Percentiles rank a stretch among this genome's conserved stretches.
Conservation (phyloP, 2,113 vertebrate species). For the Nanorana parkeri region DNA sequence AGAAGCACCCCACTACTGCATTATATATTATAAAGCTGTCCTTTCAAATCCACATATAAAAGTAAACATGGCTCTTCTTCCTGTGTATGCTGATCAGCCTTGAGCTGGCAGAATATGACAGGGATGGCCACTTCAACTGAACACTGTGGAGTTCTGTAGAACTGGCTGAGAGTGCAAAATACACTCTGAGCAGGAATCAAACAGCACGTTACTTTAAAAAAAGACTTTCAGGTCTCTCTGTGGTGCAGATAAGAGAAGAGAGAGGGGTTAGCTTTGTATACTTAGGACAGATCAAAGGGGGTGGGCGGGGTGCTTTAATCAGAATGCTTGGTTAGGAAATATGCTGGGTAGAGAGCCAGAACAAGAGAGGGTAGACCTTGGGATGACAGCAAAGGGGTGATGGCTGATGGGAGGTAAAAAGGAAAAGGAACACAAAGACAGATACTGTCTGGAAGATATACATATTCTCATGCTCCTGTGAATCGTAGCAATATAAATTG, state of each 20-base stretch:
- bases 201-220: conserved; percentile 14
- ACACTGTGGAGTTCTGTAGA: conserved; percentile 6
- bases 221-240: conserved; percentile 6
- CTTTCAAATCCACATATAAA: conserved; percentile 43
- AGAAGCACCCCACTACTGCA: conserved; percentile 9
- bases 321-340: not conserved
- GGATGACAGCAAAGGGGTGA: not conserved
- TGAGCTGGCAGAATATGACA: conserved; percentile 28
- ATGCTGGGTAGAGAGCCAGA: not conserved
- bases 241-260: not conserved
- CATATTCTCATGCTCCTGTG: too few species aligned
- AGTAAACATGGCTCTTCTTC: conserved; percentile 30
- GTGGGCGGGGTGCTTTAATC: conserved; percentile 7
- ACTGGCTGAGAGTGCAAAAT: not conserved
- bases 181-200: conserved; percentile 14
- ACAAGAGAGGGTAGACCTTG: not conserved
- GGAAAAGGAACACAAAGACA: not conserved
- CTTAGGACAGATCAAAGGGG: conserved; percentile 37
- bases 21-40: conserved; percentile 43
- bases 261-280: conserved; percentile 16
- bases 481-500: too few species aligned
- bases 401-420: not conserved
- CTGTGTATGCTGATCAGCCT: conserved; percentile 44
- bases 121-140: conserved; percentile 42
- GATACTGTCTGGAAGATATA: too few species aligned